Evolutionary conservation across 1,140 invertebrate species (phyloP), one percentile per base, ranked within the genome.

Genomic region (Diachasma alloeum): DNA sequence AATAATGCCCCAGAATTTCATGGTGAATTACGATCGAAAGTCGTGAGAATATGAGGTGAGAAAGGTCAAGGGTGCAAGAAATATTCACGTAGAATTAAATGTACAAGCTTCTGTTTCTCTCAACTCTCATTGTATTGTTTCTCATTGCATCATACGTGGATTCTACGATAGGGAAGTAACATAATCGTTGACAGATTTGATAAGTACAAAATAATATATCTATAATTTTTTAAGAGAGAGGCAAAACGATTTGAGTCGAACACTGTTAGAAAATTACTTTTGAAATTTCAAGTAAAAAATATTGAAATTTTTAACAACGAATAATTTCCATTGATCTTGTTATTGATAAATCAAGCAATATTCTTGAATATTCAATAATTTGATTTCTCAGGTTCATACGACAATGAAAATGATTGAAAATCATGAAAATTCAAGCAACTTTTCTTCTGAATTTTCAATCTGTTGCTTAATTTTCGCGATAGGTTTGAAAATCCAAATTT

Each of bases 171-270:
- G 26, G 11, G 24, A 63, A 63, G 19, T 63, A 63, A 63, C 24
- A 63, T 63, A 63, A 26, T 26, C 19, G 19, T 24, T 63, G 59
- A 63, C 19, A 63, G 11, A 31, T 63, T 63, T 31, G 11, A 63
- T 63, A 63, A 63, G 59, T 63, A 63, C 59, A 63, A 63, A 63
- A 26, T 63, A 63, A 63, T 63, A 26, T 19, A 24, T 63, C 24
- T 31, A 53, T 15, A n/a, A 53, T 53, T 53, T 42, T 42, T 53
- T 19, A 46, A 15, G n/a, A 53, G 48, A 53, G 17, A n/a, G 17
- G 15, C 48, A 53, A 53, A 53, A 53, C 48, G n/a, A 53, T 6
- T 53, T 53, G 11, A 53, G 48, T 17, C 17, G 48, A 53, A n/a
- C n/a, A n/a, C n/a, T n/a, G n/a, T n/a, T n/a, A n/a, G n/a, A n/a